A percentile compares a stretch with the other conserved stretches of the same genome.
Conservation (phyloP, 53 echinoderm and acorn worm genomes). For the Mesocentrotus franciscanus region DNA sequence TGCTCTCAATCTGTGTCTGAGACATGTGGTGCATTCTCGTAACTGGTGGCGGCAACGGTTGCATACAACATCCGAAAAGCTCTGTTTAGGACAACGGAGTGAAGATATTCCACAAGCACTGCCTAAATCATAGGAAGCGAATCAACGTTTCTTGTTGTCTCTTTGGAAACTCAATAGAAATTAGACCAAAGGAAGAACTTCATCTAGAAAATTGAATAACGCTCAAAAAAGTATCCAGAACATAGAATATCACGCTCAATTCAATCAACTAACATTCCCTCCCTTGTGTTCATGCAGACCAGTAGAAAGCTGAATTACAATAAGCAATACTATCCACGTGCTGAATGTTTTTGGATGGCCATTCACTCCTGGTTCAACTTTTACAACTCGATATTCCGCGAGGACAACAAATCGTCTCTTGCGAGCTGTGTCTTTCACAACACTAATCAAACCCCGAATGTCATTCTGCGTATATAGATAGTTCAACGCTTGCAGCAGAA, state of each 20-base stretch:
- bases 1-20: conserved; percentile 77
- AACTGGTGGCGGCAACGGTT: conserved; percentile 21
- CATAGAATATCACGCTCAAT: not conserved
- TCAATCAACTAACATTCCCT: not conserved
- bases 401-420: conserved; percentile 29
- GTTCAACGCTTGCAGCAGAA: not conserved
- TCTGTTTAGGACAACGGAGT: not conserved
- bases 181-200: not conserved
- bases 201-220: not conserved
- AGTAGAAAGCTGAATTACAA: not conserved
- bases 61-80: conserved; percentile 45
- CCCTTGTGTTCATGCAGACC: not conserved
- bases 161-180: not conserved
- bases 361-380: conserved; percentile 30
- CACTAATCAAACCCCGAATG: conserved; percentile 39
- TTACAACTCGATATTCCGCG: conserved; percentile 35
- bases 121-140: not conserved
- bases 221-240: not conserved
- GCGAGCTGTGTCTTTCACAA: conserved; percentile 2
- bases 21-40: conserved; percentile 79
- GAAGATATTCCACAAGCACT: not conserved
- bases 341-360: not conserved
- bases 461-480: conserved; percentile 64
- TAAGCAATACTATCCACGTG: conserved; percentile 16
- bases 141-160: not conserved